Evolutionary conservation across 2,797 vertebrate genomes (phyloP).

Genomic region (Halcyon smyrnensis): DNA sequence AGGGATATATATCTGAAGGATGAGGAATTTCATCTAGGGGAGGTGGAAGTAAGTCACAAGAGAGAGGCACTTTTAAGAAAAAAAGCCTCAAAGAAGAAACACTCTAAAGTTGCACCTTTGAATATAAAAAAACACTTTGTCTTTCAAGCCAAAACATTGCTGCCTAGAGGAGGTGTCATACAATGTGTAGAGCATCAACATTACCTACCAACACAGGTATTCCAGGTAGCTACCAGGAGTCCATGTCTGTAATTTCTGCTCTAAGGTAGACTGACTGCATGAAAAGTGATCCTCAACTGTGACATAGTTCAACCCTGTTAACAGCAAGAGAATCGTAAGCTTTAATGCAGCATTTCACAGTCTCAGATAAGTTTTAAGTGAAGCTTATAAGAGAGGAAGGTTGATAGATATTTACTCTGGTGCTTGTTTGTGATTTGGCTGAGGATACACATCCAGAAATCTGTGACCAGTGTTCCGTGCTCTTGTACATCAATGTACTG

Average conservation of each 20-base stretch:
- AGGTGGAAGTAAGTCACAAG: neutral
- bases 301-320: neutral
- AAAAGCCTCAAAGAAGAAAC: neutral
- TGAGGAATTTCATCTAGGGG: neutral
- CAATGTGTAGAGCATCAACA: neutral
- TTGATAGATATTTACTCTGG: neutral
- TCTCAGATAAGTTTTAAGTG: neutral
- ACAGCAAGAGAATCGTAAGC: fast-evolving
- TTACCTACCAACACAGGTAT: neutral
- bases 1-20: neutral
- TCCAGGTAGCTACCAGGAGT: neutral
- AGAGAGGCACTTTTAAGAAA: neutral
- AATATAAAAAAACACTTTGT: neutral
- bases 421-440: constrained; percentile 7
- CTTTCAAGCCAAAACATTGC: neutral
- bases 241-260: neutral
- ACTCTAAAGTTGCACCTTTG: neutral
- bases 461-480: neutral
- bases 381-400: neutral
- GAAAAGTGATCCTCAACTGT: neutral
- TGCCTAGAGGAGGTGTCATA: neutral
- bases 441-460: neutral
- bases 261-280: neutral
- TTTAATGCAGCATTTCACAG: neutral
- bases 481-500: neutral